These are phyloP conservation scores for Aurelia aurita DNA, from an alignment of 30 jellyfish, hydroid and myxozoan species.

Conservation along the genomic window DNA sequence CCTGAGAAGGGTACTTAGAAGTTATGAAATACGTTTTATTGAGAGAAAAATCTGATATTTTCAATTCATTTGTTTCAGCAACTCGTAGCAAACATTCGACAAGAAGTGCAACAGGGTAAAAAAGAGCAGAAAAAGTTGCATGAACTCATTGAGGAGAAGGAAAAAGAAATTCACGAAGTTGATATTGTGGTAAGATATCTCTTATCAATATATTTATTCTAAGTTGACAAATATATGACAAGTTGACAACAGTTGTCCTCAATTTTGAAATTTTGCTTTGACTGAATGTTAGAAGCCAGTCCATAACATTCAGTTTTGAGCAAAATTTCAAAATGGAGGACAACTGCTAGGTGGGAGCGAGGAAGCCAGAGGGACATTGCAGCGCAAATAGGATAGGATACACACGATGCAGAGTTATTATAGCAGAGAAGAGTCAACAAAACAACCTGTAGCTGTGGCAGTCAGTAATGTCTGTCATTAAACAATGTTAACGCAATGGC, in stretches of 20 bases:
- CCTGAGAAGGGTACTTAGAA: too few relatives aligned
- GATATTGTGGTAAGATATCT: slow-evolving; percentile 38
- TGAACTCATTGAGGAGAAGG: slow-evolving; percentile 56
- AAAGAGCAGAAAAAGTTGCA: slow-evolving; percentile 41
- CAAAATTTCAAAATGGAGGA: too few relatives aligned
- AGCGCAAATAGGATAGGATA: too few relatives aligned
- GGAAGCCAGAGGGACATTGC: neutral
- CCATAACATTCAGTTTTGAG: neutral
- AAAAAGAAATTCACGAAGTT: slow-evolving; percentile 55
- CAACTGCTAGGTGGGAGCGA: too few relatives aligned
- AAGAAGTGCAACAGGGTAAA: slow-evolving; percentile 53
- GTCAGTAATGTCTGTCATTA: too few relatives aligned
- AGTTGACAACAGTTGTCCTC: neutral
- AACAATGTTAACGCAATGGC: too few relatives aligned
- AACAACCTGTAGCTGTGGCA: too few relatives aligned
- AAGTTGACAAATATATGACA: neutral
- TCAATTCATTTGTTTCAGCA: neutral
- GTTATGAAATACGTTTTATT: too few relatives aligned
- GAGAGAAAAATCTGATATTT: too few relatives aligned
- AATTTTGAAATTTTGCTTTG: too few relatives aligned
- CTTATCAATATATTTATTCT: neutral
- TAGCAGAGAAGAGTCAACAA: too few relatives aligned
- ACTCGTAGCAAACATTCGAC: slow-evolving; percentile 34
- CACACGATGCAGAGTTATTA: too few relatives aligned
- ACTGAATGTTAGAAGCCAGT: neutral